These are phyloP conservation scores for Dissostichus mawsoni DNA, from an alignment of 2,113 vertebrate genomes.

Conservation along the genomic window DNA sequence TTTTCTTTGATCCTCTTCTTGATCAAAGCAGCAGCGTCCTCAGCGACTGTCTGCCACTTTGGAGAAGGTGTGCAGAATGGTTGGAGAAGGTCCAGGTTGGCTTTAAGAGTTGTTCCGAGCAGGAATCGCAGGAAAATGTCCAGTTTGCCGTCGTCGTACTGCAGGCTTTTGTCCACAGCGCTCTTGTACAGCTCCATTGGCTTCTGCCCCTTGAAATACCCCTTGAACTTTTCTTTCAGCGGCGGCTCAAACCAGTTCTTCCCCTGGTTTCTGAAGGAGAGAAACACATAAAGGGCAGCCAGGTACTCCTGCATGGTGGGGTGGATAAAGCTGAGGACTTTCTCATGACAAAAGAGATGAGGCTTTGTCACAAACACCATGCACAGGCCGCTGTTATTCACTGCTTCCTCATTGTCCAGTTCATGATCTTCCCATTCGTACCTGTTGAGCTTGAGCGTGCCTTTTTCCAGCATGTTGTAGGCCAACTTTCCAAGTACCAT, in stretches of 20 bases:
- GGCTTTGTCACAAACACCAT: conserved; percentile 60
- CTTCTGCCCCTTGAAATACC: conserved; percentile 40
- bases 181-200: conserved; percentile 56
- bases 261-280: conserved; percentile 62
- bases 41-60: conserved; percentile 10
- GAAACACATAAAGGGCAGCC: conserved; percentile 79
- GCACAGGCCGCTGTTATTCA: conserved; percentile 72
- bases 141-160: conserved; percentile 54
- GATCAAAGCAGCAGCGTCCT: conserved; percentile 57
- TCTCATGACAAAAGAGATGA: conserved; percentile 63
- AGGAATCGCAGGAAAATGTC: conserved; percentile 79
- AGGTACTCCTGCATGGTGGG: conserved; percentile 83
- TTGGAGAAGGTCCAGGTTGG: conserved; percentile 70
- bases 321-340: conserved; percentile 78
- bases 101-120: conserved; percentile 64
- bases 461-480: conserved; percentile 73
- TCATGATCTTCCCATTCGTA: conserved; percentile 50
- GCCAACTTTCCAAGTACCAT: conserved; percentile 77
- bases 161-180: conserved; percentile 74
- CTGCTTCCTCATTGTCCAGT: conserved; percentile 40
- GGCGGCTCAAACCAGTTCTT: conserved; percentile 72
- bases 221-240: conserved; percentile 1
- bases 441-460: conserved; percentile 48
- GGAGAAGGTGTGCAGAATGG: conserved; percentile 26
- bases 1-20: conserved; percentile 66